Conservation (phyloP, 30 jellyfish, hydroid and myxozoan species). For the Catostylus mosaicus region DNA sequence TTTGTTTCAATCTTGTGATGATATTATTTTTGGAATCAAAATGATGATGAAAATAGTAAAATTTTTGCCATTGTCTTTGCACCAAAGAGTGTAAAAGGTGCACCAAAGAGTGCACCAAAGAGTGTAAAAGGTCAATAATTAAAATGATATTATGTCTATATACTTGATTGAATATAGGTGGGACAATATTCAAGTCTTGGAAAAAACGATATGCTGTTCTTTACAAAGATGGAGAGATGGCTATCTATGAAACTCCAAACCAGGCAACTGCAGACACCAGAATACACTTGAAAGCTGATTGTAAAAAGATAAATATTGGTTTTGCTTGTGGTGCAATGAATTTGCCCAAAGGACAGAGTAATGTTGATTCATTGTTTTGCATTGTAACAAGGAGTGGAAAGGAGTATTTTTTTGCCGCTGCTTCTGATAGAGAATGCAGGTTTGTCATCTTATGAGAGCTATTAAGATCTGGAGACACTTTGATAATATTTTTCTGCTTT, state of each 20-base stretch:
- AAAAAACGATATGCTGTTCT: conserved; percentile 73
- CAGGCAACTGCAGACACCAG: conserved; percentile 89
- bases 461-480: too few species aligned
- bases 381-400: conserved; percentile 55
- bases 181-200: conserved; percentile 92
- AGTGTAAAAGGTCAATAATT: too few species aligned
- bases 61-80: too few species aligned
- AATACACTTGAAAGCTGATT: conserved; percentile 65
- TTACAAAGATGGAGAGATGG: conserved; percentile 87
- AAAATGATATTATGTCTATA: too few species aligned
- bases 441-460: too few species aligned
- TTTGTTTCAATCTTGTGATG: too few species aligned
- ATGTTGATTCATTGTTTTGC: conserved; percentile 90
- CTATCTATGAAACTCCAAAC: conserved; percentile 72
- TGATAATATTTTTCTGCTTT: too few species aligned
- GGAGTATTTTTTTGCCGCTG: conserved; percentile 80
- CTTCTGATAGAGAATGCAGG: conserved; percentile 88
- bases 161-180: conserved; percentile 69
- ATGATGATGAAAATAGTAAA: too few species aligned
- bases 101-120: too few species aligned
- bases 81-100: too few species aligned
- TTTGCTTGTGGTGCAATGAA: conserved; percentile 93
- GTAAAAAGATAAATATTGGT: conserved; percentile 67
- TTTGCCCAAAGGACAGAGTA: conserved; percentile 85
- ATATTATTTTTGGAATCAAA: too few species aligned